phyloP scores from a whole-genome alignment of 2,888 invertebrate species.

The Drosophila testacea region DNA sequence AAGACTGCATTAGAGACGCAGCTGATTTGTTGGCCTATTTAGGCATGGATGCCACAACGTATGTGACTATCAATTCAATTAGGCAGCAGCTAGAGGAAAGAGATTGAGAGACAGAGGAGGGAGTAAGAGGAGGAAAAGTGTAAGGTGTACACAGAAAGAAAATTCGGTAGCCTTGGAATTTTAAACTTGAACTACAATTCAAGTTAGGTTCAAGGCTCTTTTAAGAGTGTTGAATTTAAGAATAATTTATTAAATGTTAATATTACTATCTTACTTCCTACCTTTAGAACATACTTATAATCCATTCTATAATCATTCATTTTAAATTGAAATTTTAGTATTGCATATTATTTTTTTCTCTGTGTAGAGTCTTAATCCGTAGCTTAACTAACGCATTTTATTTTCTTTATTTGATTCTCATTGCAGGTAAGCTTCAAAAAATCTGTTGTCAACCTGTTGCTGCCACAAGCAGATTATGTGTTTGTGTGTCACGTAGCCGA shows the following conservation, averaged over 20 bases:
- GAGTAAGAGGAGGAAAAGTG: background rate
- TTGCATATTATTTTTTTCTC: too few species aligned
- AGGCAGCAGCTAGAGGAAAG: conserved; percentile 20
- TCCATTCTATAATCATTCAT: too few species aligned
- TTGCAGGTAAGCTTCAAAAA: conserved; percentile 60
- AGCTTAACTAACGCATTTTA: conserved; percentile 42
- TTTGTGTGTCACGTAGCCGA: conserved; percentile 61
- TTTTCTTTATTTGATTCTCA: conserved; percentile 44
- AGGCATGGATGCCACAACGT: conserved; percentile 47
- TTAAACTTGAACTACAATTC: too few species aligned
- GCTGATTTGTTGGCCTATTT: conserved; percentile 55
- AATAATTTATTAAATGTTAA: too few species aligned
- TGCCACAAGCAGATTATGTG: conserved; percentile 48
- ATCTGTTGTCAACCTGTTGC: conserved; percentile 52
- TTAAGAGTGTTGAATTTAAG: too few species aligned
- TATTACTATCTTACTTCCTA: too few species aligned
- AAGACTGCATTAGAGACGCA: conserved; percentile 65
- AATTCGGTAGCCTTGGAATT: too few species aligned
- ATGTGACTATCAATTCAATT: conserved; percentile 68
- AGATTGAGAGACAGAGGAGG: background rate
- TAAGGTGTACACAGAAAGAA: too few species aligned
- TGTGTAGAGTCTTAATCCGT: conserved; percentile 13
- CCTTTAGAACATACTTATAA: too few species aligned
- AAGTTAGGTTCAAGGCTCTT: too few species aligned
- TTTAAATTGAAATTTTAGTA: too few species aligned